Percentiles rank a stretch among this genome's conserved stretches.
These are phyloP conservation scores for Agrilus mali DNA, from an alignment of 2,888 invertebrate species.

Conservation along the genomic window DNA sequence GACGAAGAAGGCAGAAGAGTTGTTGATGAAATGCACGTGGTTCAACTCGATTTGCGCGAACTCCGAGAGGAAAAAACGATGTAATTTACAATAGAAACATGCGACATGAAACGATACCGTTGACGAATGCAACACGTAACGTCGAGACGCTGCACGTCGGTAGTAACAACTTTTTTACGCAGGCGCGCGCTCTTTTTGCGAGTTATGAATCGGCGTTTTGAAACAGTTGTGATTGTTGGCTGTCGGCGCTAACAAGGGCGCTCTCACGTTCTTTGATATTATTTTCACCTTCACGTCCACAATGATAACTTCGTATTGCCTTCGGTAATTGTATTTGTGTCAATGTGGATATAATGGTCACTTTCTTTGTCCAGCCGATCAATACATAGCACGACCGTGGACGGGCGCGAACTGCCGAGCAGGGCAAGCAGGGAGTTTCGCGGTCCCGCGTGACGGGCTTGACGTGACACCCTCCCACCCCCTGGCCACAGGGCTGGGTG, in stretches of 20 bases:
- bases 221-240: conserved; percentile 37
- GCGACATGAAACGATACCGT: conserved; percentile 15
- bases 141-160: conserved; percentile 9
- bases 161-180: conserved; percentile 12
- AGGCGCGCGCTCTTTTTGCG: conserved; percentile 16
- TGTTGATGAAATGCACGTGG: no score
- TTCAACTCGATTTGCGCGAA: no score
- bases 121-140: conserved; percentile 23
- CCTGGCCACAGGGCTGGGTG: conserved; percentile 29
- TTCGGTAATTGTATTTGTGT: conserved; percentile 20
- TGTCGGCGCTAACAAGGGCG: conserved; percentile 25
- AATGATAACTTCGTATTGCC: not conserved
- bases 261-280: conserved; percentile 24
- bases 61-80: no score
- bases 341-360: conserved; percentile 36
- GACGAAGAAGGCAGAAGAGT: no score
- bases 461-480: conserved; percentile 48
- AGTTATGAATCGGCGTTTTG: conserved; percentile 30
- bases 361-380: conserved; percentile 38
- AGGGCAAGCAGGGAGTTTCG: conserved; percentile 24
- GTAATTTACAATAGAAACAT: no score
- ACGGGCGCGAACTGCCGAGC: conserved; percentile 27
- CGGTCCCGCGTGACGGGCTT: conserved; percentile 37
- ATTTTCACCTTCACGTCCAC: conserved; percentile 3
- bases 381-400: conserved; percentile 26